A percentile compares a stretch with the other conserved stretches of the same genome.
Conservation (phyloP, 2,888 invertebrate species). For the Cerastoderma edule region DNA sequence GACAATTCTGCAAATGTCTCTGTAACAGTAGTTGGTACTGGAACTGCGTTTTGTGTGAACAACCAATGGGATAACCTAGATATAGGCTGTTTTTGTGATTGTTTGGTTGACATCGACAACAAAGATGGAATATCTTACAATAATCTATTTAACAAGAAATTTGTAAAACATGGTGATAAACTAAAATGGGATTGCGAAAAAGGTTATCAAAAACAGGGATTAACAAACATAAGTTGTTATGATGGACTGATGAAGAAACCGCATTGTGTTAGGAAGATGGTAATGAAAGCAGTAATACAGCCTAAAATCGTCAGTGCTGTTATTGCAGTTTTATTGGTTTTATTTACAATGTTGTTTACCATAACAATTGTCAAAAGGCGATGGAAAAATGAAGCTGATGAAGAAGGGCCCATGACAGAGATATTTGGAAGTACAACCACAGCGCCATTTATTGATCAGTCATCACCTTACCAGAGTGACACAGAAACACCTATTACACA, state of each 20-base stretch:
- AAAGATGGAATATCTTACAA: neutral
- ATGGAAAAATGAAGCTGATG: too few relatives aligned
- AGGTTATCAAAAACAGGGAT: conserved; percentile 21
- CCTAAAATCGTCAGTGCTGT: too few relatives aligned
- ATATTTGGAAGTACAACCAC: too few relatives aligned
- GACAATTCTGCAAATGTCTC: conserved; percentile 23
- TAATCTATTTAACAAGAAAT: conserved; percentile 2
- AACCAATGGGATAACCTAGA: conserved; percentile 25
- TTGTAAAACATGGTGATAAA: conserved; percentile 7
- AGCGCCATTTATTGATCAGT: too few relatives aligned
- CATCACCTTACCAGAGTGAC: too few relatives aligned
- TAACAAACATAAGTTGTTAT: neutral
- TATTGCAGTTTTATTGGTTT: too few relatives aligned
- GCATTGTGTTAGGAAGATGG: conserved; percentile 3
- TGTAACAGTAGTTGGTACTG: conserved; percentile 18
- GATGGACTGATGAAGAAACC: conserved; percentile 26
- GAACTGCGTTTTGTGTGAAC: conserved; percentile 8
- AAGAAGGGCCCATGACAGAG: too few relatives aligned
- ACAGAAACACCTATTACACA: too few relatives aligned
- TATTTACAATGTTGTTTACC: too few relatives aligned
- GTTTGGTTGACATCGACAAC: conserved; percentile 6
- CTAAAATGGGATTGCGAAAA: conserved; percentile 17
- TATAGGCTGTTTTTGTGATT: conserved; percentile 43
- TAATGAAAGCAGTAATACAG: too few relatives aligned
- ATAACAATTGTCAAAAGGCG: too few relatives aligned